Base-by-base conservation (phyloP, 2,113 vertebrate species). In the Xenopus borealis region DNA sequence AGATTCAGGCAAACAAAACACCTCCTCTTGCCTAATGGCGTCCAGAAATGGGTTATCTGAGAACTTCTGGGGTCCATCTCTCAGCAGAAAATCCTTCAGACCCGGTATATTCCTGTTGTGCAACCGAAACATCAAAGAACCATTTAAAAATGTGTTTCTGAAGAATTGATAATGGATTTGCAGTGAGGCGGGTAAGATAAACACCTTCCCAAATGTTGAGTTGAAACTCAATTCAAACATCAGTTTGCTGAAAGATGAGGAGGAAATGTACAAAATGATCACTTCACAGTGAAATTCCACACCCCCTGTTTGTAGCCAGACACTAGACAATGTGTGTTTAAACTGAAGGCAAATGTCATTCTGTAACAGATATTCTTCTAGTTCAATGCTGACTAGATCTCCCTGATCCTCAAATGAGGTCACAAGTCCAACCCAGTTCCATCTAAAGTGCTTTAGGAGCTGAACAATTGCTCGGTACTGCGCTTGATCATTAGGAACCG, bases 391-490 rank as follows among this genome's bases (percentile, higher is more conserved):
- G 14, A 9, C 2, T 23, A 1, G 55, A 2, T 23, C 10, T 3
- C 11, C 10, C 58, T 61, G 58, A 10, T 58, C 16, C 16, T 61
- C 57, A 71, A 59, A 23, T 58, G 46, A 27, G 44, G 46, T 19
- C 10, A 71, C 12, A 19, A 71, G 33, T 17, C 69, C 69, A 71
- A 71, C 40, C 55, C 55, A 71, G 5, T 55, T 71, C 69, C 69
- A 71, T 11, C 57, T 16, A 45, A 71, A 71, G 61, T 71, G 57
- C 13, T 62, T 45, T 12, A 71, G 46, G 11, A 71, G 55, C 19
- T 45, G 33, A 62, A 71, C 40, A 46, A 62, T 62, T n/a, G 55
- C 69, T 7, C 19, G 14, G 46, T 46, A 59, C 3, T 20, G 69
- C 1, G 8, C 30, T 8, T 20, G 18, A 18, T 59, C 55, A 50